Evolutionary conservation across 1,140 invertebrate species (phyloP), one percentile per base, ranked within the genome.

Genomic region (Sinonovacula constricta): DNA sequence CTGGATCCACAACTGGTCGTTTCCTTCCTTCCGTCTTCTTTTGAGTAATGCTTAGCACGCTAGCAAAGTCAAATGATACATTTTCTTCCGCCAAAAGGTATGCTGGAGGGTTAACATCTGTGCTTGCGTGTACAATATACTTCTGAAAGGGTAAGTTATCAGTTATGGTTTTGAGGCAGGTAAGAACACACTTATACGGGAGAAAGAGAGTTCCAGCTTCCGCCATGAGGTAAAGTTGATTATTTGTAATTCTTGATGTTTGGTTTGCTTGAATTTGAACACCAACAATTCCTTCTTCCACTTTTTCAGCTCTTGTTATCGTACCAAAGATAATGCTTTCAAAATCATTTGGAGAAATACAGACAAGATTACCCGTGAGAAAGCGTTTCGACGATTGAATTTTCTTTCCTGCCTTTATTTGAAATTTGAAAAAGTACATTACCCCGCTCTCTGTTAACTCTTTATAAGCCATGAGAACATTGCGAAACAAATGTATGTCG

Each of bases 291-390:
- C 87, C 87, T 4, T 83, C 45, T n/a, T 79, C 53, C 10, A 88
- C 71, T 28, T 89, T 36, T 53, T 94, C 91, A 59, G 94, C 90
- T 34, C 94, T 91, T 3, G 91, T 83, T 34, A 96, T 93, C 0
- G 93, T 94, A n/a, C 93, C 95, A 75, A 95, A 92, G 53, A 94
- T 88, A 49, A 95, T 90, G 30, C 92, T 92, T 39, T 92, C 87
- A 86, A 95, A 96, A 63, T 94, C 92, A 84, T 95, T 93, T 10
- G 84, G 90, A 0, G 94, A 94, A 22, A 96, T 93, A 72, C 94
- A 93, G 0, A 96, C 81, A 26, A 96, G 88, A 0, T 94, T 94
- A 0, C 95, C 95, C 88, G 90, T 94, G 85, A 95, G 92, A 33
- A 96, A 92, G 54, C 93, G 90, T 84, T 94, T 93, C 0, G 92